Base-by-base conservation (phyloP, 2,797 vertebrate genomes). In the Lindbergichthys nudifrons region DNA sequence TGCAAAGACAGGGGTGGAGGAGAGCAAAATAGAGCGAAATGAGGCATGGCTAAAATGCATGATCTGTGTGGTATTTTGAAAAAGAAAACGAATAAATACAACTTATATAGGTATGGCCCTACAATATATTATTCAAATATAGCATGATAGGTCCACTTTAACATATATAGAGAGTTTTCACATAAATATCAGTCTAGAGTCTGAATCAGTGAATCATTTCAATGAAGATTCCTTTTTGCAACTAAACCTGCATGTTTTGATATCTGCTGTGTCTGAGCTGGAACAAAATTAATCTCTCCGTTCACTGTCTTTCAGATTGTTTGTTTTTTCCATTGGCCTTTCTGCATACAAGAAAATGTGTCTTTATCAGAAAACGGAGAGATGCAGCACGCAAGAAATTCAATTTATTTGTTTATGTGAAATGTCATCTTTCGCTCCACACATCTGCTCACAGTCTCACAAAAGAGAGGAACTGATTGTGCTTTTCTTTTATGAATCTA, bases 351-450 rank as follows among this genome's bases (percentile, higher is more conserved):
- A 57, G 48, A 50, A 87, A 86, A 77, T 61, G 67, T 72, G 58
- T 47, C 68, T 79, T 73, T 66, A 63, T 88, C 83, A 61, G 67
- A 70, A 81, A 77, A 65, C 62, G 26, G 15, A 77, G 62, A 85
- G 75, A 77, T 41, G 68, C 69, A 56, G 14, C n/a, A 23, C 11
- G 57, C 54, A 52, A 70, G 75, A 75, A 87, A 90, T 86, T 84
- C 73, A 82, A 87, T 91, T 84, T 88, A 85, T 88, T 92, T 90
- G 73, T 90, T 86, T 85, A 74, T 84, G 79, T 83, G 79, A 89
- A 89, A 89, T 88, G 84, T 87, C 81, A 82, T 79, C 77, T 76
- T 70, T 80, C 2, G 18, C 82, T 80, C 68, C 59, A 64, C 75
- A 70, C 60, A 76, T 85, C 79, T 80, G 73, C 73, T 77, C 39